A percentile compares a stretch with the other conserved stretches of the same genome.
phyloP scores from a whole-genome alignment of 2,888 invertebrate species.

The Eutolmus rufibarbis region DNA sequence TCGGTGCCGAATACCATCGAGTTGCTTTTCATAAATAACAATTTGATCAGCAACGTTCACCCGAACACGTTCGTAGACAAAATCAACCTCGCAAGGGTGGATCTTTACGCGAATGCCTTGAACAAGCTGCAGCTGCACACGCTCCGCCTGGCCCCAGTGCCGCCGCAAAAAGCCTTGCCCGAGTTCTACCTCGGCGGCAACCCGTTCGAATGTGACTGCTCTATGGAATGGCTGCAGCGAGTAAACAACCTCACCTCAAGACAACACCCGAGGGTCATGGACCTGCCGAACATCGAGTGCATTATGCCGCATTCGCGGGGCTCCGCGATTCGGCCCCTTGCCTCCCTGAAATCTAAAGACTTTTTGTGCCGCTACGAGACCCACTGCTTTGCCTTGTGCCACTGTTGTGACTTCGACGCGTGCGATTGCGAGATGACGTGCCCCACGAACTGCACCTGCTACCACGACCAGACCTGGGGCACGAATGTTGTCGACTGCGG shows the following conservation, averaged over 20 bases:
- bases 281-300: constrained; percentile 87
- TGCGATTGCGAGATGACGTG: constrained; percentile 98
- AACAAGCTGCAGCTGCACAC: constrained; percentile 83
- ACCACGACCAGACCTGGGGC: constrained; percentile 93
- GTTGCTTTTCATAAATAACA: constrained; percentile 87
- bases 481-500: constrained; percentile 94
- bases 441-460: constrained; percentile 91
- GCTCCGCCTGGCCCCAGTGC: constrained; percentile 75
- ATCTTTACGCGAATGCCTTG: constrained; percentile 88
- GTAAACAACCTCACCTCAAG: constrained; percentile 86
- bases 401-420: constrained; percentile 95
- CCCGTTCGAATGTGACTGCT: constrained; percentile 93
- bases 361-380: constrained; percentile 92
- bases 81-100: constrained; percentile 83
- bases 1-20: constrained; percentile 89
- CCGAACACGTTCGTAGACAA: constrained; percentile 88
- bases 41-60: constrained; percentile 80
- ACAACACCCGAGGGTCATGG: constrained; percentile 89
- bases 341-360: constrained; percentile 81
- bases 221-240: constrained; percentile 93
- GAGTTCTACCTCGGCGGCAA: constrained; percentile 92
- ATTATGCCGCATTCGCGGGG: constrained; percentile 87
- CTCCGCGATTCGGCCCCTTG: constrained; percentile 78
- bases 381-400: constrained; percentile 93
- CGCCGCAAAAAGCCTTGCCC: constrained; percentile 73